Conservation (phyloP, 2,797 vertebrate species). For the Cephalopachus bancanus region DNA sequence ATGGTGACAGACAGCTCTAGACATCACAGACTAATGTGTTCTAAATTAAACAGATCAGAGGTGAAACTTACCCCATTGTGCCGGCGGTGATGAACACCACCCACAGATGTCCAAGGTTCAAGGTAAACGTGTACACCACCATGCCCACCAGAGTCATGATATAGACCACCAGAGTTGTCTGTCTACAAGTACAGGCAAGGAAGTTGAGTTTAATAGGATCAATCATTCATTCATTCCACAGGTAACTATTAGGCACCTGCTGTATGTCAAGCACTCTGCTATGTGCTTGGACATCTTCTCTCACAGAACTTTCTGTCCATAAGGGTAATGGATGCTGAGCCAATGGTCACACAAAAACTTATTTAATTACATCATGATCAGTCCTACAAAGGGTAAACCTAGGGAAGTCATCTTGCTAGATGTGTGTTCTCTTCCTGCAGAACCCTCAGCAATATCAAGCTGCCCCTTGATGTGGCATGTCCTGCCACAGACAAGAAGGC, state of each 20-base stretch:
- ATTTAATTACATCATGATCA: background rate
- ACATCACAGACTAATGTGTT: background rate
- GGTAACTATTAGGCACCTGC: background rate
- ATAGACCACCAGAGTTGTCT: constrained; percentile 94
- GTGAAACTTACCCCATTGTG: constrained; percentile 92
- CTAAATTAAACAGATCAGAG: background rate
- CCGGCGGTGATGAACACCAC: constrained; percentile 96
- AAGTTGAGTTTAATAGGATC: background rate
- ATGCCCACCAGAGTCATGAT: constrained; percentile 94
- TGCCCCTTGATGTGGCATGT: background rate
- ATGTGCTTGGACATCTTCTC: background rate
- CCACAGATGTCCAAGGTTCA: constrained; percentile 94
- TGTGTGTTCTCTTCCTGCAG: background rate
- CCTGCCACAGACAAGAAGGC: background rate
- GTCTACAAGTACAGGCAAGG: constrained; percentile 88
- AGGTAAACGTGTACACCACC: constrained; percentile 94
- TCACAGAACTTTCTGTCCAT: background rate
- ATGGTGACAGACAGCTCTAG: background rate
- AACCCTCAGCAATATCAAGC: background rate
- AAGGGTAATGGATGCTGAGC: background rate
- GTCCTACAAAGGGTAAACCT: background rate
- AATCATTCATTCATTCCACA: background rate
- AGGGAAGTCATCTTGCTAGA: background rate
- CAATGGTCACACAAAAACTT: background rate
- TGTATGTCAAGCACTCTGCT: background rate